Evolutionary conservation across 1,140 invertebrate genomes (phyloP), one percentile per base, ranked within the genome.

Genomic region (Cotesia vestalis): DNA sequence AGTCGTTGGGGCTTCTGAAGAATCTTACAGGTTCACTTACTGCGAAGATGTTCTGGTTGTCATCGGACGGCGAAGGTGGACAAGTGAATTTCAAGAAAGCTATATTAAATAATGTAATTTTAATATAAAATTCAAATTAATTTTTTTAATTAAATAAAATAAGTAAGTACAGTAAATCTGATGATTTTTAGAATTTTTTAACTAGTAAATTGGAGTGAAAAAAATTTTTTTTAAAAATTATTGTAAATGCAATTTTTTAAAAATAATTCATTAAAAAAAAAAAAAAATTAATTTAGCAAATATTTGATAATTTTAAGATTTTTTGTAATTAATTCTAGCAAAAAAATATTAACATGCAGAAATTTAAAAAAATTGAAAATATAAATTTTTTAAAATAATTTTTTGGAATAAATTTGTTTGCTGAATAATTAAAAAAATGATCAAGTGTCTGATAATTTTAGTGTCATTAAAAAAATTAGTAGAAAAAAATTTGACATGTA

Each of bases 41-140:
- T 67, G 89, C 87, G 11, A 88, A 85, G 9, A 78, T 66, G 73
- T 81, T 83, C 52, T 87, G 86, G 2, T 80, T 86, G 57, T 83
- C 82, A 2, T 59, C 8, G n/a, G 17, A 4, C 12, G 5, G 12
- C 0, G 80, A 81, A 51, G 81, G 81, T 0, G 92, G 92, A 77
- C 92, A 94, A 1, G 82, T 88, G 81, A 94, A 94, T 17, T 91
- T 91, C 8, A 93, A 82, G 78, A 87, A 93, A 11, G 89, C 90
- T 91, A 73, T 9, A 8, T 8, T 14, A 55, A 55, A 55, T 55
- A 3, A n/a, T 55, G 1, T 14, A 55, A 27, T 27, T 27, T 27
- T 1, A 0, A 20, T 2, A 20, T 20, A 20, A 20, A 20, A 20
- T 20, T 20, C 20, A 20, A 20, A 20, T 20, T 20, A 20, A 20